These are phyloP conservation scores for Axis porcinus DNA, from an alignment of 2,113 vertebrate genomes.

Conservation along the genomic window DNA sequence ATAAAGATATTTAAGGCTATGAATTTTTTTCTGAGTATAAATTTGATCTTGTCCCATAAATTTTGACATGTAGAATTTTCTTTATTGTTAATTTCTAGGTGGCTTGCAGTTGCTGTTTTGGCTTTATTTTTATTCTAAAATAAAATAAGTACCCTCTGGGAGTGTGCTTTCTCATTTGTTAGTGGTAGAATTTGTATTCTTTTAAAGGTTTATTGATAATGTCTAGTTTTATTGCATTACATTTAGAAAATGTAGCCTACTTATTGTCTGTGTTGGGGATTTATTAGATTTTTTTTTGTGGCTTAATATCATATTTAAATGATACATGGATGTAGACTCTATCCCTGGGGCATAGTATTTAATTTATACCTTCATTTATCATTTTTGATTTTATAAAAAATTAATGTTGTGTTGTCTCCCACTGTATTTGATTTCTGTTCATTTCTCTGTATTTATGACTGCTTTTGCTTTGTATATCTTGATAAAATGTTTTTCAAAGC, in stretches of 20 bases:
- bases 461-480: not conserved
- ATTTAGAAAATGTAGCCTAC: constrained; percentile 17
- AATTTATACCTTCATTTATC: not conserved
- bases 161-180: constrained; percentile 24
- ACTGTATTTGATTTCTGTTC: not conserved
- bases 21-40: not conserved
- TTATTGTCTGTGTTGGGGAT: not conserved
- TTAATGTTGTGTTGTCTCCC: not conserved
- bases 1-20: not conserved
- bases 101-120: not conserved
- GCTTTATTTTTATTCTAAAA: constrained; percentile 20
- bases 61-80: not conserved
- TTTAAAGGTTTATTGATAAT: constrained; percentile 2
- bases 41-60: not conserved
- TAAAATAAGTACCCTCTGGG: not conserved
- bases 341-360: not conserved
- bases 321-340: not conserved
- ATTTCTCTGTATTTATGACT: not conserved
- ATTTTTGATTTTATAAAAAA: constrained; percentile 25
- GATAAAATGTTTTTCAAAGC: not conserved
- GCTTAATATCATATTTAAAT: not conserved
- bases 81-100: not conserved
- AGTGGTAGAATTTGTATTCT: not conserved
- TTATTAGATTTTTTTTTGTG: not conserved
- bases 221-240: not conserved